These are phyloP conservation scores for Drosophila tsacasi DNA, from an alignment of 1,140 invertebrate species.

Conservation along the genomic window DNA sequence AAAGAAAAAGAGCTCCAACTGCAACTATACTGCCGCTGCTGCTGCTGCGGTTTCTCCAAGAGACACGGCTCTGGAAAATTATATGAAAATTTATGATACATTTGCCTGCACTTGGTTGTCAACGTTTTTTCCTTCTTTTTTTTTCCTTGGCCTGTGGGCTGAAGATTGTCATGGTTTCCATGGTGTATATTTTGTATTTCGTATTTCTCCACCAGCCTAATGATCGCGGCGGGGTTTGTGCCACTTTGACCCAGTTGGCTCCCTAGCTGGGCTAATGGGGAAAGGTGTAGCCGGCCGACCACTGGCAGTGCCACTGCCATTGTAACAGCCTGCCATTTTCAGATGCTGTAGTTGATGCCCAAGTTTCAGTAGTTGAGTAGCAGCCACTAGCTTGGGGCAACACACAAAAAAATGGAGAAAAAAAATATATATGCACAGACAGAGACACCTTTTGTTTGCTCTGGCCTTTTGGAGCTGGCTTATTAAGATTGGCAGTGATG, in stretches of 20 bases:
- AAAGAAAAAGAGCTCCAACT: slow-evolving; percentile 38
- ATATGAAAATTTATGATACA: slow-evolving; percentile 83
- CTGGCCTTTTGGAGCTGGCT: slow-evolving; percentile 30
- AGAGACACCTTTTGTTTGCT: slow-evolving; percentile 47
- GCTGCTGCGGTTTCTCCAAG: slow-evolving; percentile 52
- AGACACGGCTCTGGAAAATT: slow-evolving; percentile 78
- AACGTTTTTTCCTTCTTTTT: slow-evolving; percentile 42
- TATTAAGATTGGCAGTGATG: slow-evolving; percentile 28
- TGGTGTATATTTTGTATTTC: slow-evolving; percentile 22
- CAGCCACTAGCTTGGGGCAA: slow-evolving; percentile 18
- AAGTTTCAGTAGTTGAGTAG: slow-evolving; percentile 42
- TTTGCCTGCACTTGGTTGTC: slow-evolving; percentile 82
- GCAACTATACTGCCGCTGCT: slow-evolving; percentile 26
- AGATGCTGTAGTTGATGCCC: slow-evolving; percentile 46
- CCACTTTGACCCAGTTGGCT: slow-evolving; percentile 54
- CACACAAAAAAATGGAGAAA: not conserved
- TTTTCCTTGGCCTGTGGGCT: slow-evolving; percentile 40
- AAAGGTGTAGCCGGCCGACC: slow-evolving; percentile 44
- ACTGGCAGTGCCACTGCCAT: slow-evolving; percentile 23
- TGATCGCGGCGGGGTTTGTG: slow-evolving; percentile 43
- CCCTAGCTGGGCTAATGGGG: slow-evolving; percentile 45
- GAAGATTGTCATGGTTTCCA: slow-evolving; percentile 51
- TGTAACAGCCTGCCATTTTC: slow-evolving; percentile 25
- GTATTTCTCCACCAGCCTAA: slow-evolving; percentile 30
- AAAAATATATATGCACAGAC: slow-evolving; percentile 14